Conservation (phyloP, 1,140 invertebrate genomes). For the Gonioctena quinquepunctata region DNA sequence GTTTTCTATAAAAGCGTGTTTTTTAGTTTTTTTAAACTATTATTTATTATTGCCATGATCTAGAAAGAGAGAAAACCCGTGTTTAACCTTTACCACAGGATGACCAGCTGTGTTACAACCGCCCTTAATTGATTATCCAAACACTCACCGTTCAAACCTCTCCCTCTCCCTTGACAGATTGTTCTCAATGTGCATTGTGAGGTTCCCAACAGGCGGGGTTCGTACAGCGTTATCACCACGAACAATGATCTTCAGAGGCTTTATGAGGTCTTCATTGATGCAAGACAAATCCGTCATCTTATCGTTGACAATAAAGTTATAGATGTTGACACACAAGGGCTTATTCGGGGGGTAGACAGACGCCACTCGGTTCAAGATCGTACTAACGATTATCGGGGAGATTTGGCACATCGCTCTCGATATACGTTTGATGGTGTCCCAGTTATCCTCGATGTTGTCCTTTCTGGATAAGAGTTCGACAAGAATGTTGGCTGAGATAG, state of each 20-base stretch:
- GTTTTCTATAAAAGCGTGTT: too few relatives aligned
- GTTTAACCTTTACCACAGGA: too few relatives aligned
- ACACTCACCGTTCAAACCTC: too few relatives aligned
- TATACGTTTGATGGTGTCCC: not conserved
- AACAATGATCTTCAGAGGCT: not conserved
- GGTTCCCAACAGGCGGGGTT: too few relatives aligned
- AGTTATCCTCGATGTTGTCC: not conserved
- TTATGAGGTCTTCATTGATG: not conserved
- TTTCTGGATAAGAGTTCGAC: not conserved
- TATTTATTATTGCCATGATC: too few relatives aligned
- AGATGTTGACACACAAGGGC: not conserved
- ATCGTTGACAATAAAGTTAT: conserved; percentile 1
- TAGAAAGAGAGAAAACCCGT: too few relatives aligned
- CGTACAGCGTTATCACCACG: too few relatives aligned
- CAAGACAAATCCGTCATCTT: not conserved
- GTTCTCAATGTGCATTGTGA: too few relatives aligned
- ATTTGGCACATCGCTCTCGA: not conserved
- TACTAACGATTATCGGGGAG: not conserved
- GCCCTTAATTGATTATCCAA: too few relatives aligned
- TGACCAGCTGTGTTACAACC: too few relatives aligned
- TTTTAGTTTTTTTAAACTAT: too few relatives aligned
- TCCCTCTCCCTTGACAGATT: too few relatives aligned
- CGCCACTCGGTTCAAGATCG: not conserved
- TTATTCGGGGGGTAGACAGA: not conserved
- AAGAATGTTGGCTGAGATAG: conserved; percentile 4